phyloP scores from a whole-genome alignment of 1,140 invertebrate genomes.

The Neotoxoptera formosana region DNA sequence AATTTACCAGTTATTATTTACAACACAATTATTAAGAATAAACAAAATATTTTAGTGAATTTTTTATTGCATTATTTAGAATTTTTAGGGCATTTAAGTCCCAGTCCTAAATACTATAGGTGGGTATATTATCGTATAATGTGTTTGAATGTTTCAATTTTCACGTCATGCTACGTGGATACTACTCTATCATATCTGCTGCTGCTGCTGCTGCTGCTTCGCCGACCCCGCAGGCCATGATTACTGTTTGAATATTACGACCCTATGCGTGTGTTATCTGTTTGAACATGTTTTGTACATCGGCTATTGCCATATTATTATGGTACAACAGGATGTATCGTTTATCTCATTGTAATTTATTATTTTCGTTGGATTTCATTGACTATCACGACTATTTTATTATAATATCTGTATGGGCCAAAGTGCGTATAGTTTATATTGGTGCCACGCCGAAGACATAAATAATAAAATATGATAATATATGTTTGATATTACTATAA shows the following conservation, averaged over 20 bases:
- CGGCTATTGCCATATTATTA: too few relatives aligned
- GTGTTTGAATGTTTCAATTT: background rate
- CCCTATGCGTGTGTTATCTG: background rate
- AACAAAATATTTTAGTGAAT: too few relatives aligned
- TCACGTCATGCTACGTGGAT: background rate
- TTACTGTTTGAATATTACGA: background rate
- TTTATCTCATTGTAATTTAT: background rate
- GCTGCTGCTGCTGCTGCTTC: too few relatives aligned
- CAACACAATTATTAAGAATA: too few relatives aligned
- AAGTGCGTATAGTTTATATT: background rate
- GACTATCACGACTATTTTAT: background rate
- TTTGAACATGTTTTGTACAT: background rate
- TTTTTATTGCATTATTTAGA: too few relatives aligned
- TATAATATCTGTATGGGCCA: background rate
- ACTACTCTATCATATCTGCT: background rate
- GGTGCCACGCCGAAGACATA: background rate
- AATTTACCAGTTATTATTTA: too few relatives aligned
- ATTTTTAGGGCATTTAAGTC: too few relatives aligned
- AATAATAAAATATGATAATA: background rate
- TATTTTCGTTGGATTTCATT: background rate
- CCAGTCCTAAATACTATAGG: too few relatives aligned
- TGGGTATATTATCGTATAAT: too few relatives aligned
- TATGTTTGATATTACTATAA: background rate
- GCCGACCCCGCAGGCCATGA: too few relatives aligned
- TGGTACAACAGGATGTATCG: background rate